Evolutionary conservation across 2,888 invertebrate genomes (phyloP).

Genomic region (Tolmerus cingulatus): DNA sequence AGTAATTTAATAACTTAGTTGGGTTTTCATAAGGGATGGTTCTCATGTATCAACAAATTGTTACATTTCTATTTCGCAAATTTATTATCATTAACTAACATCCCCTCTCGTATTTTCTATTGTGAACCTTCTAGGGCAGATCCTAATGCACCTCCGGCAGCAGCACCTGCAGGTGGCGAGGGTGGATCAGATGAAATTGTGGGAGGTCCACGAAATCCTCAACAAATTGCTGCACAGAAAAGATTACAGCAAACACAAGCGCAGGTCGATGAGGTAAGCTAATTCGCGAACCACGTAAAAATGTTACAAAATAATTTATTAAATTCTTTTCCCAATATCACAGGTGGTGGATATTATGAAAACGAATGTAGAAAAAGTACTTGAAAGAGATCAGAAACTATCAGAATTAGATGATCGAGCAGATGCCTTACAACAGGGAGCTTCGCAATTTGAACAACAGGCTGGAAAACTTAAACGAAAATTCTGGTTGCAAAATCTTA

Average conservation of each 20-base stretch:
- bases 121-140: conserved; percentile 44
- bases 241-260: conserved; percentile 86
- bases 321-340: not conserved
- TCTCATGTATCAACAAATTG: not conserved
- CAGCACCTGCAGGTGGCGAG: conserved; percentile 67
- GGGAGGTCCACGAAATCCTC: conserved; percentile 85
- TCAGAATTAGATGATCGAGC: conserved; percentile 95
- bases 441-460: conserved; percentile 96
- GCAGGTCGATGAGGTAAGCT: conserved; percentile 78
- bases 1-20: too few species aligned
- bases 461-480: conserved; percentile 96
- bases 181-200: conserved; percentile 81
- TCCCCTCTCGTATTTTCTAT: not conserved
- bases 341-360: conserved; percentile 94
- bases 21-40: not conserved
- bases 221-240: conserved; percentile 84
- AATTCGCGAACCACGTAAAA: not conserved
- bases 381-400: conserved; percentile 94
- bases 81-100: not conserved
- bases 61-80: not conserved
- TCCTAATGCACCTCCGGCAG: conserved; percentile 57
- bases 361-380: conserved; percentile 93
- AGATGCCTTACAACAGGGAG: conserved; percentile 92
- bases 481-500: conserved; percentile 97
- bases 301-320: not conserved